Base-by-base conservation (phyloP, 2,888 invertebrate genomes). In the Beris morrisii region DNA sequence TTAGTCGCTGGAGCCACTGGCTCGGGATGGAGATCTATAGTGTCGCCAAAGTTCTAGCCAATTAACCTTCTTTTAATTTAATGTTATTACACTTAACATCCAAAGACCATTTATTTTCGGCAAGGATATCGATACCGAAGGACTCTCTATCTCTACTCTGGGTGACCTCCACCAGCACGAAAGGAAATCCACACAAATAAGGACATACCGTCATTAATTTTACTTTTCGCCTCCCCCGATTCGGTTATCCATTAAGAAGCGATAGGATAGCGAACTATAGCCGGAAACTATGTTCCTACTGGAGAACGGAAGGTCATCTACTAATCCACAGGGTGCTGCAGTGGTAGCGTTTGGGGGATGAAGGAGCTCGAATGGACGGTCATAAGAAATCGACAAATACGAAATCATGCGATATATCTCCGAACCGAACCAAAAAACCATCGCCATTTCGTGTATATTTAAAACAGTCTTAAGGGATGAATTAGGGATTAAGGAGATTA, bases 161-260 rank as follows among this genome's bases (percentile, higher is more conserved):
- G 22, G 22, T 22, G 22, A 3, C 22, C 3, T 48, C 38, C 13
- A 30, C 31, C 30, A 12, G 30, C 31, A 31, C 59, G 31, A 22
- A 61, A 12, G 22, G 52, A 15, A 38, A 30, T 53, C 30, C 22
- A 52, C 52, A 22, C 54, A 53, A 13, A n/a, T 55, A 48, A 48
- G 32, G 66, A 64, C 69, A 61, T 76, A 79, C 79, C 79, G 78
- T 79, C 79, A 79, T 79, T 79, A 79, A 79, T 79, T 79, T 79
- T 79, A 79, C 79, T 79, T 79, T 79, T 79, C 65, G 44, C 45
- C 38, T 38, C 15, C 54, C n/a, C 44, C 54, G 55, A 44, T 45
- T 56, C 54, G 54, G 54, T 64, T 64, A 64, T 64, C 54, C 56
- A 56, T 65, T 65, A 65, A 38, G 52, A 50, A 61, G 11, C 38